These are phyloP conservation scores for Cephus sareptanus DNA, from an alignment of 2,888 invertebrate species.

Conservation along the genomic window DNA sequence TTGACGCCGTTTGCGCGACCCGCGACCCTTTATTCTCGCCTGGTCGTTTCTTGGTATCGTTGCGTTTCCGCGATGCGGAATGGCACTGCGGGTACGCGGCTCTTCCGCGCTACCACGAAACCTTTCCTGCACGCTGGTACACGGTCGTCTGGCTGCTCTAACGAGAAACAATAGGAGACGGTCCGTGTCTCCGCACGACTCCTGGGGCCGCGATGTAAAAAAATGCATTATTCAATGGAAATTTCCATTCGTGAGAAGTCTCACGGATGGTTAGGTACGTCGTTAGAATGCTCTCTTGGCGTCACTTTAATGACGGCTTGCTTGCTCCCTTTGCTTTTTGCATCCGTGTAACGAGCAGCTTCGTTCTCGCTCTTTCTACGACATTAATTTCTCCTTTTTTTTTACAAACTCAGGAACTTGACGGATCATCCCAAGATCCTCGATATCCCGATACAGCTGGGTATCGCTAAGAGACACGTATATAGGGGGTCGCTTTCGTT, in stretches of 20 bases:
- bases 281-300: slow-evolving; percentile 62
- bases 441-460: not conserved
- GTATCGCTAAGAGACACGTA: too few species aligned
- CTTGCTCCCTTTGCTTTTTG: slow-evolving; percentile 47
- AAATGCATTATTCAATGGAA: slow-evolving; percentile 58
- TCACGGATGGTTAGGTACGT: slow-evolving; percentile 51
- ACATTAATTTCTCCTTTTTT: not conserved
- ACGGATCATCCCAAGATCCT: not conserved
- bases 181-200: not conserved
- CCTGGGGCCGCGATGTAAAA: slow-evolving; percentile 21
- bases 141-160: not conserved
- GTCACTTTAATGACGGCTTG: slow-evolving; percentile 50
- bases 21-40: not conserved
- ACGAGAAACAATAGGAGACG: not conserved
- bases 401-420: not conserved
- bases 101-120: not conserved
- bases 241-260: slow-evolving; percentile 59
- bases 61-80: not conserved
- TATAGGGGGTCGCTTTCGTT: too few species aligned
- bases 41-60: not conserved
- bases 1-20: not conserved
- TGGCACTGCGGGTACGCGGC: not conserved
- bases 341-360: slow-evolving; percentile 43
- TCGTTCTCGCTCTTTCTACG: slow-evolving; percentile 29
- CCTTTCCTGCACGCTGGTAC: not conserved